These are phyloP conservation scores for Bruchidius siliquastri DNA, from an alignment of 2,888 invertebrate species.

Conservation along the genomic window DNA sequence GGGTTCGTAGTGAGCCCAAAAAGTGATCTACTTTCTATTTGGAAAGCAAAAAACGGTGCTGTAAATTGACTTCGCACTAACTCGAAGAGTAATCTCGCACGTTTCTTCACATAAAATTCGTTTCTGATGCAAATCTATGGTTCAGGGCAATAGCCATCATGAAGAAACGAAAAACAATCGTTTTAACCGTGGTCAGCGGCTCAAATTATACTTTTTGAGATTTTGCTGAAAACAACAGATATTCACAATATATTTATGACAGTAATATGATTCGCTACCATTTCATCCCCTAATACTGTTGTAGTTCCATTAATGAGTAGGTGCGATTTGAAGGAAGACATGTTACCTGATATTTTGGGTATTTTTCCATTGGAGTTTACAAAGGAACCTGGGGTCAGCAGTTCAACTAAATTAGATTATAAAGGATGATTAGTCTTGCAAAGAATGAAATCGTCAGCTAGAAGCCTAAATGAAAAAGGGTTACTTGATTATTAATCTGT, in stretches of 20 bases:
- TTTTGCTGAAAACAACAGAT: no score
- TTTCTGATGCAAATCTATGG: no score
- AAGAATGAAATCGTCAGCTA: neutral
- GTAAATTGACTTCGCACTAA: no score
- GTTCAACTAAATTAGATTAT: conserved; percentile 29
- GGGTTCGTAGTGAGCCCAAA: no score
- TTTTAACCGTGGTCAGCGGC: no score
- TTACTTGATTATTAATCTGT: neutral
- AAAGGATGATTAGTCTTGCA: neutral
- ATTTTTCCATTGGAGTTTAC: conserved; percentile 20
- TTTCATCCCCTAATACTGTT: neutral
- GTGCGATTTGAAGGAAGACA: neutral
- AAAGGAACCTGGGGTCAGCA: conserved; percentile 36
- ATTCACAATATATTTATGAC: neutral
- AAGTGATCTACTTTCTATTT: no score
- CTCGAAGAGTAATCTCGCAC: no score
- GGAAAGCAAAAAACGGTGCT: no score
- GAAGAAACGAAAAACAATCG: no score
- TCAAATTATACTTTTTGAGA: no score
- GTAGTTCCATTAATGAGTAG: neutral
- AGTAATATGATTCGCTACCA: neutral
- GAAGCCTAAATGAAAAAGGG: neutral
- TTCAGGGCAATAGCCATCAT: no score
- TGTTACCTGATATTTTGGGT: conserved; percentile 15
- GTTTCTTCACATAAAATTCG: no score